Conservation (phyloP, 2,888 invertebrate species). For the Bombylius major region DNA sequence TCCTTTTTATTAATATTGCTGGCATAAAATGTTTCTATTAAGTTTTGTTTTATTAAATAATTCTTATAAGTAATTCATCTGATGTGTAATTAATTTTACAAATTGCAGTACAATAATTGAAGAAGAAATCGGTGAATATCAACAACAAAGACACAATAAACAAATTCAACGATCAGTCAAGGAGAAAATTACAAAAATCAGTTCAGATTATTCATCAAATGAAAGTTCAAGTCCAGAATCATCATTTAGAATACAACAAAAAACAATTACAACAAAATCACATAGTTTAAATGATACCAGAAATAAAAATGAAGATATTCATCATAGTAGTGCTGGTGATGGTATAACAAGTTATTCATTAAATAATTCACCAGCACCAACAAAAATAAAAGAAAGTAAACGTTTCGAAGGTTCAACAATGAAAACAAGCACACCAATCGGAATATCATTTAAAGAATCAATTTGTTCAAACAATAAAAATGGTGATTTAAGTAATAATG, state of each 20-base stretch:
- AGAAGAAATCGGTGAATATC: conserved; percentile 24
- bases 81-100: neutral
- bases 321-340: no score
- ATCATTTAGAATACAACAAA: conserved; percentile 14
- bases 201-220: conserved; percentile 46
- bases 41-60: no score
- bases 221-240: conserved; percentile 37
- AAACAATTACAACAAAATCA: conserved; percentile 25
- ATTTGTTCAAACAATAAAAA: conserved; percentile 11
- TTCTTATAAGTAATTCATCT: neutral
- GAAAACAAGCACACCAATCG: conserved; percentile 12
- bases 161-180: conserved; percentile 12
- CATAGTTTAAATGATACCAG: conserved; percentile 9
- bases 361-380: no score
- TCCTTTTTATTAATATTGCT: no score
- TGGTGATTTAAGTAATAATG: conserved; percentile 37
- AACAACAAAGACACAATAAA: conserved; percentile 21
- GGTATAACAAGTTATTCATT: no score
- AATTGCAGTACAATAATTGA: conserved; percentile 29
- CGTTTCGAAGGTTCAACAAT: no score
- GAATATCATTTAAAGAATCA: neutral
- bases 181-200: conserved; percentile 17
- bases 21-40: no score
- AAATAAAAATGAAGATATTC: no score
- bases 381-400: no score